Conservation (phyloP, 2,797 vertebrate species). For the Moxostoma hubbsi region DNA sequence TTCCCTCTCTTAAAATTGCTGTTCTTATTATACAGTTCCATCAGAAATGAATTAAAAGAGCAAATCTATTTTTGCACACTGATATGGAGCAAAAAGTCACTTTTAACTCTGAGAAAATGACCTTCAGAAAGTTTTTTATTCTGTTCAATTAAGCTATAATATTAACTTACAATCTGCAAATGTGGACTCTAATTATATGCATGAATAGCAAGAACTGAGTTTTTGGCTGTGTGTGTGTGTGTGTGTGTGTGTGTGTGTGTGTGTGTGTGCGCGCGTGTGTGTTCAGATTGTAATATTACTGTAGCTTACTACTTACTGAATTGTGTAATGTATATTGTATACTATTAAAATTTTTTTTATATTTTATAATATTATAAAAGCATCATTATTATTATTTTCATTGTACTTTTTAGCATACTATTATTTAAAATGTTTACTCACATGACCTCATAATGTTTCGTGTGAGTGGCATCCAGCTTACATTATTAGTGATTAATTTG, state of each 20-base stretch:
- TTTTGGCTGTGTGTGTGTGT: neutral
- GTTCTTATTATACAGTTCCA: constrained; percentile 51
- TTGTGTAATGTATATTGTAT: too few species aligned
- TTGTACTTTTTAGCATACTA: too few species aligned
- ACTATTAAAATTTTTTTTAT: too few species aligned
- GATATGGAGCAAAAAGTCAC: constrained; percentile 43
- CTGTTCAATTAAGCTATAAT: constrained; percentile 28
- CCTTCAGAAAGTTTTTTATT: constrained; percentile 38
- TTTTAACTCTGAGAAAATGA: constrained; percentile 21
- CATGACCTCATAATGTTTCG: too few species aligned
- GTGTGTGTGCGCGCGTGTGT: neutral
- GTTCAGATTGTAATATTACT: neutral
- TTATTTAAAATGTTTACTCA: too few species aligned
- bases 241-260: neutral
- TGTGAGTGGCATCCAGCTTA: too few species aligned
- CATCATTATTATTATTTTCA: too few species aligned
- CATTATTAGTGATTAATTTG: too few species aligned
- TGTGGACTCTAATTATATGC: neutral
- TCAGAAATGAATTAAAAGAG: constrained; percentile 58
- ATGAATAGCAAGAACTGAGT: neutral
- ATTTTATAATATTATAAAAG: too few species aligned
- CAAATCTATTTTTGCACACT: constrained; percentile 57
- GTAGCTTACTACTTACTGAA: too few species aligned
- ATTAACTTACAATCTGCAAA: constrained; percentile 7
- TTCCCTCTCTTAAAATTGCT: constrained; percentile 55